Base-by-base conservation (phyloP, 2,888 invertebrate genomes). In the Cheilosia impressa region DNA sequence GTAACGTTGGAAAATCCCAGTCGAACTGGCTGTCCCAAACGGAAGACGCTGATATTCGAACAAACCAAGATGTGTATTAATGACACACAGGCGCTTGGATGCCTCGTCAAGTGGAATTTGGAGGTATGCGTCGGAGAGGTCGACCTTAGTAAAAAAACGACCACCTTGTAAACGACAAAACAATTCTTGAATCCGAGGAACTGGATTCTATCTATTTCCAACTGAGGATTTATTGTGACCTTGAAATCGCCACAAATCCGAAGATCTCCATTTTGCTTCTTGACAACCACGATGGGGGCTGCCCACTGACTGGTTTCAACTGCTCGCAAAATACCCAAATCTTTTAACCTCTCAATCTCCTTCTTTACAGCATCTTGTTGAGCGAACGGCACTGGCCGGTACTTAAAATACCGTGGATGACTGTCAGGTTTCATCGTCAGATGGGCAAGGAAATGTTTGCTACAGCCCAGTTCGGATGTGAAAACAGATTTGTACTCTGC, bases 91-190 rank as follows among this genome's bases (percentile, higher is more conserved):
- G 9, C 24, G n/a, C 38, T 71, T 57, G 19, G 50, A 57, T 38
- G 6, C 69, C 10, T 69, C 24, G n/a, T 58, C 47, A 4, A 58
- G n/a, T 50, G 71, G 71, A 13, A 58, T 58, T 22, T 60, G 52
- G 4, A 71, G 50, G 41, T 60, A 60, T 0, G 38, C 65, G n/a
- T 85, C 83, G 19, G 77, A 87, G 9, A 85, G 45, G 45, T 88
- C 85, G 15, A 85, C 65, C 77, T 87, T 88, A 10, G 77, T 52
- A 55, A 87, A 88, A n/a, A 65, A 73, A 19, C 76, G 58, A 24
- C 87, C 82, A 0, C 87, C 78, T 76, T 88, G 72, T 1, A 87
- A 73, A 52, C 82, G 87, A 45, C 65, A 77, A 62, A 88, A 84
- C 5, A 87, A 50, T 10, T 83, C 84, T 45, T 83, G 71, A 43